Evolutionary conservation across 2,888 invertebrate genomes (phyloP).

Genomic region (Dicranocentrus wangi): DNA sequence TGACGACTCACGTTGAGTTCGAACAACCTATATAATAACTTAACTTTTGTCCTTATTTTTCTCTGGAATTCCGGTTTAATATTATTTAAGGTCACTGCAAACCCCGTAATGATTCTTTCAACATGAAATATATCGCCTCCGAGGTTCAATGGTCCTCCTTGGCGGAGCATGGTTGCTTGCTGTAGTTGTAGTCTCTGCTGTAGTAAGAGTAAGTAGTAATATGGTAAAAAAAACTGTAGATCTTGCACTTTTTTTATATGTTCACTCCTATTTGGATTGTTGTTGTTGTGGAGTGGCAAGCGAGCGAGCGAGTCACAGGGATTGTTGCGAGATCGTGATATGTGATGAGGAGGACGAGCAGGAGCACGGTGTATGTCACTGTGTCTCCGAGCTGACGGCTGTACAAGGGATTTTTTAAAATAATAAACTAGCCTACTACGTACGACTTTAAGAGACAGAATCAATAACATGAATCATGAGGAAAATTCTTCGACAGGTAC

Average conservation of each 20-base stretch:
- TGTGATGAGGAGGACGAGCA: neutral
- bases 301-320: too few relatives aligned
- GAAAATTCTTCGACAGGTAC: slow-evolving; percentile 35
- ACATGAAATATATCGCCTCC: neutral
- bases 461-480: slow-evolving; percentile 35
- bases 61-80: slow-evolving; percentile 17
- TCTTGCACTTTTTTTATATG: neutral
- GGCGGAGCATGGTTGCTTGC: too few relatives aligned
- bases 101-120: neutral
- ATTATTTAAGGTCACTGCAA: slow-evolving; percentile 25
- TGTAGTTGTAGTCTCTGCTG: neutral
- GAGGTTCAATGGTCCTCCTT: too few relatives aligned
- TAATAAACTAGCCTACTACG: neutral
- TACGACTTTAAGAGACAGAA: slow-evolving; percentile 3
- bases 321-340: neutral
- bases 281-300: too few relatives aligned
- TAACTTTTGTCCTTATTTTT: slow-evolving; percentile 22
- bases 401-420: neutral
- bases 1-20: neutral
- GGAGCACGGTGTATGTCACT: neutral
- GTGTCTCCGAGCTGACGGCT: neutral
- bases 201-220: neutral
- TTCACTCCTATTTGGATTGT: neutral
- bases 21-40: neutral
- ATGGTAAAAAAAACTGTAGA: neutral